Percentiles rank a stretch among this genome's conserved stretches.
These are phyloP conservation scores for Latrodectus elegans DNA, from an alignment of 2,888 invertebrate species.

Conservation along the genomic window DNA sequence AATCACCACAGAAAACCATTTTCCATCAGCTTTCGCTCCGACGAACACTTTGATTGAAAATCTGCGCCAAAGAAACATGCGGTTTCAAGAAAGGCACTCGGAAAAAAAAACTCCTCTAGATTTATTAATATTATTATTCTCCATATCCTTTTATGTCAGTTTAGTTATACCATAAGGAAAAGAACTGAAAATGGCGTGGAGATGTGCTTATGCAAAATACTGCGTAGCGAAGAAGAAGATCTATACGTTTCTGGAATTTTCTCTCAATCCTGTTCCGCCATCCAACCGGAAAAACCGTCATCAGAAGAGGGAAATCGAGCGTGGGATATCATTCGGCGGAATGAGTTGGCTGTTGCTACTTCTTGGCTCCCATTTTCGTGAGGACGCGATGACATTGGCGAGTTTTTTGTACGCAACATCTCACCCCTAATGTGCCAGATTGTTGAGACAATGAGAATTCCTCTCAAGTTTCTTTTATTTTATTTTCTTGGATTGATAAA, in stretches of 20 bases:
- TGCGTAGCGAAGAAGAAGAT: neutral
- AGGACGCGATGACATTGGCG: neutral
- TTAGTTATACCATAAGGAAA: neutral
- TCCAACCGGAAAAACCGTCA: conserved; percentile 1
- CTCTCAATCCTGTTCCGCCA: neutral
- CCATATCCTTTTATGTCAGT: neutral
- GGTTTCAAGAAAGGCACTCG: neutral
- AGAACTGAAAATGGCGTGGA: neutral
- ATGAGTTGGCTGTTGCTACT: conserved; percentile 1
- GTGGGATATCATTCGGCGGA: conserved; percentile 5
- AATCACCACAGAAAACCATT: conserved; percentile 1
- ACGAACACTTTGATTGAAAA: conserved; percentile 9
- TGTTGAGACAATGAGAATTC: neutral
- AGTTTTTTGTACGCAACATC: conserved; percentile 1
- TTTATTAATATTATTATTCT: conserved; percentile 1
- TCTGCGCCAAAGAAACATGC: neutral
- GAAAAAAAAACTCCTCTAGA: neutral
- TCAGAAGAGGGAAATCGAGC: conserved; percentile 3
- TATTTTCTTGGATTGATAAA: too few species aligned
- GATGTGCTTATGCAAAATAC: neutral
- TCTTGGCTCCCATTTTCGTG: neutral
- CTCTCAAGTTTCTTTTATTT: neutral
- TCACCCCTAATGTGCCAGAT: neutral
- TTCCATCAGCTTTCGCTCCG: conserved; percentile 1
- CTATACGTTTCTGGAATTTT: neutral